Evolutionary conservation across 2,888 invertebrate species (phyloP), one percentile per base, ranked within the genome.

Genomic region (Punctoribates punctum): DNA sequence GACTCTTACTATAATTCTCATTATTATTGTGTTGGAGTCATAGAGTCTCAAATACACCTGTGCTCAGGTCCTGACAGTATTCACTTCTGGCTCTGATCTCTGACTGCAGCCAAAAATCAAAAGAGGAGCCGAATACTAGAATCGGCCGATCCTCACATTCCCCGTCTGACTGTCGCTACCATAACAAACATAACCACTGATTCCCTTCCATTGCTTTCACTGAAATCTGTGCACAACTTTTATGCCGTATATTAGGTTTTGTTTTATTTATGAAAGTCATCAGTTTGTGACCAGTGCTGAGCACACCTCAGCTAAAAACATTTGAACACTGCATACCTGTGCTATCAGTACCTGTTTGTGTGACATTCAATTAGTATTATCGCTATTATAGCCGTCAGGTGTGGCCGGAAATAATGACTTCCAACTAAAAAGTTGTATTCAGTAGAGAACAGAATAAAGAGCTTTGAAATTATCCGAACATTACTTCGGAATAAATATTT

Each of bases 31-130:
- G 62, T 27, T 29, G 62, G 62, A 25, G 62, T 27, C 62, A 27
- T 25, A 62, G 62, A 25, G 62, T 62, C 62, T 62, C 27, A 62
- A 23, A 62, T 62, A 29, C 62, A 62, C 62, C 62, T 62, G 62
- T 62, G 62, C 62, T 23, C 13, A 6, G 5, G 20, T 62, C n/a
- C 62, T 27, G 42, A 51, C 20, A 6, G 51, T 51, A n/a, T 51
- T n/a, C n/a, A 20, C 51, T 20, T 20, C 20, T 51, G 51, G 11
- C 51, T 51, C 8, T 51, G 51, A 51, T n/a, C 51, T 51, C 20
- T 51, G 51, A 51, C 42, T 42, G 42, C 6, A 42, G 42, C 42
- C 42, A 42, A 42, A 42, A 51, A 51, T 51, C 51, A 51, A 51
- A 51, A n/a, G 51, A 20, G 20, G 20, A 51, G 20, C 51, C 51